A percentile compares a stretch with the other conserved stretches of the same genome.
Conservation (phyloP, 2,888 invertebrate genomes). For the Netelia inedita region DNA sequence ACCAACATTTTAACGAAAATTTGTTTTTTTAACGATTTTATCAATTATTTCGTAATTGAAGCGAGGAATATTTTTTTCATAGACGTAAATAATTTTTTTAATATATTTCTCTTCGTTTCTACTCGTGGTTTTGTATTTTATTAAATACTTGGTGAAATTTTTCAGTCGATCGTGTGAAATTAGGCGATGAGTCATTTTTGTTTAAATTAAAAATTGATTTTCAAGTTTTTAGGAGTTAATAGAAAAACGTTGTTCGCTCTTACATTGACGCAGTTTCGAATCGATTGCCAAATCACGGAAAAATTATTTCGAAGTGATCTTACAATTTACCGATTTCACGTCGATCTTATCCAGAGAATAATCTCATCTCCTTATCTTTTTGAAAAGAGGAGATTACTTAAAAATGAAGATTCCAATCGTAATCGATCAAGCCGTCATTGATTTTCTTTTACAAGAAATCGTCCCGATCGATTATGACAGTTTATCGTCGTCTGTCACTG, state of each 20-base stretch:
- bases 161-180: too few species aligned
- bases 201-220: background rate
- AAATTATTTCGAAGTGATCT: background rate
- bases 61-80: too few species aligned
- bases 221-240: too few species aligned
- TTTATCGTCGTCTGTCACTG: constrained; percentile 38
- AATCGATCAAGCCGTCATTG: background rate
- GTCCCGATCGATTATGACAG: background rate
- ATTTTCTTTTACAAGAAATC: background rate
- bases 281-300: background rate
- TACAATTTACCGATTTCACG: background rate
- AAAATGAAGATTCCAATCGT: background rate
- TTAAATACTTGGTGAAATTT: too few species aligned
- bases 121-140: too few species aligned
- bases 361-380: background rate
- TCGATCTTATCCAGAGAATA: background rate
- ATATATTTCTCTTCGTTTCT: too few species aligned
- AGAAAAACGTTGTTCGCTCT: too few species aligned
- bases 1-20: too few species aligned
- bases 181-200: background rate
- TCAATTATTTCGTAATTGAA: too few species aligned
- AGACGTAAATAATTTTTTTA: too few species aligned
- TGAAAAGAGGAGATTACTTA: background rate
- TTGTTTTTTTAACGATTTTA: too few species aligned
- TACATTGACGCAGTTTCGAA: too few species aligned